These are phyloP conservation scores for Leucoraja erinaceus DNA, from an alignment of 2,113 vertebrate genomes.

Conservation along the genomic window DNA sequence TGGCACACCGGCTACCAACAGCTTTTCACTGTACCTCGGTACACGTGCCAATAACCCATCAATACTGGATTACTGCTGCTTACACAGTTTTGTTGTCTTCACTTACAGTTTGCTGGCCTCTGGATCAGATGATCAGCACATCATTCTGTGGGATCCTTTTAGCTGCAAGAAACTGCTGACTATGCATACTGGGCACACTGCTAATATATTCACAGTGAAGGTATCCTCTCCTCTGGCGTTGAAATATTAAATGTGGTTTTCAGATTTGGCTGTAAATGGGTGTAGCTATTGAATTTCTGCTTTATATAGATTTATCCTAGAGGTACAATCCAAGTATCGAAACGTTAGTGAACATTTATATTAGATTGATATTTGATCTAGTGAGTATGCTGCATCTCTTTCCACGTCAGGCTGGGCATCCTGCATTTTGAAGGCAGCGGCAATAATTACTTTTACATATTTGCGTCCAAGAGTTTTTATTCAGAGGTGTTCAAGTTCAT, in stretches of 20 bases:
- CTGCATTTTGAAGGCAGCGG: not conserved
- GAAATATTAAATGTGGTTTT: not conserved
- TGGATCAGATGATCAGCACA: constrained; percentile 95
- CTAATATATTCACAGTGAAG: constrained; percentile 98
- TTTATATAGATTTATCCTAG: not conserved
- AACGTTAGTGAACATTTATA: not conserved
- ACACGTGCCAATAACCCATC: too few relatives aligned
- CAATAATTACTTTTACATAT: not conserved
- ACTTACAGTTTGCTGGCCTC: constrained; percentile 80
- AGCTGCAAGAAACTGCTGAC: constrained; percentile 89
- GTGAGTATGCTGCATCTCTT: not conserved
- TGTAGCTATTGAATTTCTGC: not conserved
- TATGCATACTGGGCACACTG: constrained; percentile 96
- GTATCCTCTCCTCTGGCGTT: constrained; percentile 49
- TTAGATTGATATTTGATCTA: not conserved
- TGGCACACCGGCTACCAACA: too few relatives aligned
- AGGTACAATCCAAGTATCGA: not conserved
- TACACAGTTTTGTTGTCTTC: not conserved
- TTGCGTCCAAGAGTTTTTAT: not conserved
- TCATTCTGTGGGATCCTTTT: constrained; percentile 94
- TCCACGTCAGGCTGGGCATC: not conserved
- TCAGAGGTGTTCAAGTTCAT: not conserved
- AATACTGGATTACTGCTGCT: too few relatives aligned
- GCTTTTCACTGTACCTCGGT: too few relatives aligned
- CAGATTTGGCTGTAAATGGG: not conserved